A percentile compares a stretch with the other conserved stretches of the same genome.
These are phyloP conservation scores for Choloepus hoffmanni DNA, from an alignment of 2,113 vertebrate species.

Conservation along the genomic window DNA sequence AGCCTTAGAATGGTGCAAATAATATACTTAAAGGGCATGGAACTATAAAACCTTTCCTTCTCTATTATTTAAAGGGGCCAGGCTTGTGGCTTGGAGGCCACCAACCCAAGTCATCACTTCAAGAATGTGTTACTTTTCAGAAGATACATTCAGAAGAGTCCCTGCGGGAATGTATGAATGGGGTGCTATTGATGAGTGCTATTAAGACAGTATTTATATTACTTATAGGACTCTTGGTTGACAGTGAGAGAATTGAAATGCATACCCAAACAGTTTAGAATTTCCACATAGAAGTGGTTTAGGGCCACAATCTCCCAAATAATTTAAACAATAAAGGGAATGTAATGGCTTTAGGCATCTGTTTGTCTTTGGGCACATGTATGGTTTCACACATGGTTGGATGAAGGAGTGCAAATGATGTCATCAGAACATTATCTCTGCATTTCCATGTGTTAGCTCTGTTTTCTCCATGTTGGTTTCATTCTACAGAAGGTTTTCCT, in stretches of 20 bases:
- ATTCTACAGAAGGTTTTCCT: background rate
- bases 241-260: background rate
- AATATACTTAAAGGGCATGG: background rate
- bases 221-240: background rate
- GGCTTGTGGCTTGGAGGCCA: background rate
- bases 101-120: background rate
- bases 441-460: background rate
- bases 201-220: background rate
- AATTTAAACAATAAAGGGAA: constrained; percentile 1
- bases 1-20: background rate
- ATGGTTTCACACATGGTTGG: background rate
- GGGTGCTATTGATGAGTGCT: background rate
- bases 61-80: background rate
- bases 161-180: background rate
- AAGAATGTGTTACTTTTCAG: background rate
- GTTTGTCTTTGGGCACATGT: background rate
- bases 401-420: background rate
- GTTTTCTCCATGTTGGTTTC: background rate
- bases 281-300: no score
- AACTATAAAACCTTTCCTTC: background rate
- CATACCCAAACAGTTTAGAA: background rate
- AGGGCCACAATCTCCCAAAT: background rate
- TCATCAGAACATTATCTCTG: background rate
- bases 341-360: background rate
- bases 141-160: background rate